Base-by-base conservation (phyloP, 2,113 vertebrate genomes). In the Galeopterus variegatus region DNA sequence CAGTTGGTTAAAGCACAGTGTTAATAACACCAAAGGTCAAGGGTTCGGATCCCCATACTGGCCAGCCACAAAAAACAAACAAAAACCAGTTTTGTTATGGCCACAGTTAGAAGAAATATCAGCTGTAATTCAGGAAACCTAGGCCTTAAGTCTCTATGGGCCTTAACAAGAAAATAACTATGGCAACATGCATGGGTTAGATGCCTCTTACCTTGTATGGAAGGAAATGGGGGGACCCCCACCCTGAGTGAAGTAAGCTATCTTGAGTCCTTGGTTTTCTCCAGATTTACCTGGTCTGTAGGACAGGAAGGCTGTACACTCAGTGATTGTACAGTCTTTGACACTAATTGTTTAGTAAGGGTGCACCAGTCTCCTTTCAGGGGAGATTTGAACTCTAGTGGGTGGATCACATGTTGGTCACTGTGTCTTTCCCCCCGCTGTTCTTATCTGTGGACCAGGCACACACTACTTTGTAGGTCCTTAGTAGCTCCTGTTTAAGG, bases 211-310 rank as follows among this genome's bases (percentile, higher is more conserved):
- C 15, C 45, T 31, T 84, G 23, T 13, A 1, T 85, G 87, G 65
- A 81, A 93, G 33, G n/a, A 21, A 86, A 64, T 41, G 3, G 50
- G 3, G 24, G 41, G 26, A 62, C 33, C 21, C 33, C 54, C 9
- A 8, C 17, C 28, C 56, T 41, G 28, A 65, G 33, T 62, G 52
- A 72, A 86, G 14, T 60, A 67, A 85, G 67, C 60, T 75, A 8
- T 85, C 62, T 31, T 69, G 33, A 86, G 60, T n/a, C 31, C 31
- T 90, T 83, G 56, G 33, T 93, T 89, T 94, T 93, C 75, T 92
- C 33, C 52, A 85, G 1, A 14, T 70, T 14, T 52, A 23, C 67
- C 73, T 93, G 45, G n/a, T 19, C n/a, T 90, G 6, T 67, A 52
- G 45, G 36, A 83, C 41, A 83, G 33, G 26, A 64, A 86, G n/a